These are phyloP conservation scores for Myanophis thanlyinensis DNA, from an alignment of 2,113 vertebrate genomes.

Conservation along the genomic window DNA sequence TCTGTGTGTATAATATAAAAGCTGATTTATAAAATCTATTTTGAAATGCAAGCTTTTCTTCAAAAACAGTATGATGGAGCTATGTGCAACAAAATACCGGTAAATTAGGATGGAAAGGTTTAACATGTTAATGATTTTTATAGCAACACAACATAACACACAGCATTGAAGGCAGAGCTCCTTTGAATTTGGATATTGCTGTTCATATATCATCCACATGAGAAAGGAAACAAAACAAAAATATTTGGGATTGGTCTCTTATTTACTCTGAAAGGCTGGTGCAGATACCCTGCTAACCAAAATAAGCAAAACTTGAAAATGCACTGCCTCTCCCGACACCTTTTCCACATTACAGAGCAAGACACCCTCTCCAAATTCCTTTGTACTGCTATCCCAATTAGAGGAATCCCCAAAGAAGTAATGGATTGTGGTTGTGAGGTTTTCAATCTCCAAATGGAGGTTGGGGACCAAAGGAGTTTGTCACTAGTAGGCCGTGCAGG, in stretches of 20 bases:
- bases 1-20: slow-evolving; percentile 24
- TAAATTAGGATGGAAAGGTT: slow-evolving; percentile 47
- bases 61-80: slow-evolving; percentile 36
- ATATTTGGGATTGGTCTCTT: slow-evolving; percentile 31
- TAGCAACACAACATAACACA: slow-evolving; percentile 42
- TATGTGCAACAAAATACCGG: slow-evolving; percentile 34
- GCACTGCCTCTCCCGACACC: neutral
- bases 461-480: neutral
- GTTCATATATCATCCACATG: slow-evolving; percentile 36
- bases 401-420: neutral
- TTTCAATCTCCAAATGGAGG: neutral
- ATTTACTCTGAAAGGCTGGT: slow-evolving; percentile 13
- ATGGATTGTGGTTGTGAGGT: neutral
- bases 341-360: neutral
- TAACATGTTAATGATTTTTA: slow-evolving; percentile 58
- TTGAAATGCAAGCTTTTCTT: slow-evolving; percentile 46
- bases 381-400: neutral
- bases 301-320: neutral
- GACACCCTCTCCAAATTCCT: neutral
- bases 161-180: slow-evolving; percentile 42
- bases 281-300: neutral
- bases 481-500: neutral
- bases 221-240: slow-evolving; percentile 49
- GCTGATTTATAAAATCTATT: slow-evolving; percentile 39
- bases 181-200: slow-evolving; percentile 38